A percentile compares a stretch with the other conserved stretches of the same genome.
Evolutionary conservation across 2,888 invertebrate species (phyloP).

Genomic region (Antheraea assamensis): DNA sequence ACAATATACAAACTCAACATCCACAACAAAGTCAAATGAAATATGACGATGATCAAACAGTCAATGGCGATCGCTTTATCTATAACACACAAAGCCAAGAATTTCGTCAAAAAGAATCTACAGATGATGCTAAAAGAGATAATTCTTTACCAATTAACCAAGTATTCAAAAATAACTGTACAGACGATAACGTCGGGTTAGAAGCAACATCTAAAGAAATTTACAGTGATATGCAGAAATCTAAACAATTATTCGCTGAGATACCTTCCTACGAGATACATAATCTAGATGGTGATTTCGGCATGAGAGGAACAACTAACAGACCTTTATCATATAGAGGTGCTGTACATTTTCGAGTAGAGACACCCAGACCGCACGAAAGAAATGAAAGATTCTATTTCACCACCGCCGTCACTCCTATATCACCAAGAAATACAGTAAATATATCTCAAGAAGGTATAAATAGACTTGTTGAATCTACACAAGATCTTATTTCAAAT

Average conservation of each 20-base stretch:
- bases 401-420: conserved; percentile 47
- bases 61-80: neutral
- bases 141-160: conserved; percentile 53
- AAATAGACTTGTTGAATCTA: conserved; percentile 79
- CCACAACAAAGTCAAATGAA: conserved; percentile 25
- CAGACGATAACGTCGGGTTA: conserved; percentile 40
- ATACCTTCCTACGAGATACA: conserved; percentile 46
- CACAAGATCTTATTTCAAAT: conserved; percentile 83
- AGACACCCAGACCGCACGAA: conserved; percentile 51
- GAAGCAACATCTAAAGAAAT: conserved; percentile 39
- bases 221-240: conserved; percentile 45
- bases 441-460: conserved; percentile 59
- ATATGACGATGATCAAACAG: conserved; percentile 26
- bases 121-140: conserved; percentile 44
- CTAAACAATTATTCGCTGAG: conserved; percentile 48
- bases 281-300: conserved; percentile 61
- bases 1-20: conserved; percentile 47
- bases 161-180: conserved; percentile 68
- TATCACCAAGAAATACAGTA: conserved; percentile 32
- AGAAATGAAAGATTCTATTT: conserved; percentile 65
- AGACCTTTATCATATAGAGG: conserved; percentile 51
- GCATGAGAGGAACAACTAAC: conserved; percentile 50
- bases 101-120: conserved; percentile 53
- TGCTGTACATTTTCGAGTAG: conserved; percentile 57
- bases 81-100: conserved; percentile 26